Base-by-base conservation (phyloP, 2,797 vertebrate genomes). In the Sebastes dallii region DNA sequence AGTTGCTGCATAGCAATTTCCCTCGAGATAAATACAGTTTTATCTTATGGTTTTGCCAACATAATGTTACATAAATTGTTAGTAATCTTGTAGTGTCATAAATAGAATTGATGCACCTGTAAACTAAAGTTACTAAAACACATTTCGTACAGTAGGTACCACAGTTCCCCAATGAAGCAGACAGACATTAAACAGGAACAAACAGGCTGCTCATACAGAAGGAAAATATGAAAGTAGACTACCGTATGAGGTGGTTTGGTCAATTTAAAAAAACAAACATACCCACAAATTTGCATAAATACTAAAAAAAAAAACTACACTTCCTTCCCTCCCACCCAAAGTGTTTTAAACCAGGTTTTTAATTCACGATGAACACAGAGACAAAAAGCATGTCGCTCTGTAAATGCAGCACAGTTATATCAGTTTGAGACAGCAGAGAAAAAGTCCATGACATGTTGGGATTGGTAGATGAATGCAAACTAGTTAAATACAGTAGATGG, bases 221-320 rank as follows among this genome's bases (percentile, higher is more conserved):
- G 4, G 34, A 36, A 27, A 16, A 25, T 61, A 20, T 9, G 3
- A 34, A 36, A 2, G 22, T 36, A 2, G 32, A 8, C 2, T 20
- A 0, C 70, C 25, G 9, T 20, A 11, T 54, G 42, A 14, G 6
- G 18, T 39, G 55, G 27, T 68, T 54, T 61, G 6, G 18, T 18
- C 24, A n/a, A n/a, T n/a, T n/a, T n/a, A n/a, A n/a, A n/a, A n/a
- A n/a, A 64, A 86, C 88, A 92, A 86, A 88, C 60, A 87, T 88
- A 91, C 54, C 70, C 84, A 92, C 64, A 83, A 14, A 86, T 86
- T 86, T 88, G 69, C 72, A 80, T 87, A 69, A 85, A 85, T 73
- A 66, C 86, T 81, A 89, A 82, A 86, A 92, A n/a, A 20, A 88
- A 66, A 52, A 52, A 8, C 88, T 91, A 91, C 66, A 67, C 34